Percentiles rank a stretch among this genome's conserved stretches.
These are phyloP conservation scores for Dryobota labecula DNA, from an alignment of 2,888 invertebrate genomes.

Conservation along the genomic window DNA sequence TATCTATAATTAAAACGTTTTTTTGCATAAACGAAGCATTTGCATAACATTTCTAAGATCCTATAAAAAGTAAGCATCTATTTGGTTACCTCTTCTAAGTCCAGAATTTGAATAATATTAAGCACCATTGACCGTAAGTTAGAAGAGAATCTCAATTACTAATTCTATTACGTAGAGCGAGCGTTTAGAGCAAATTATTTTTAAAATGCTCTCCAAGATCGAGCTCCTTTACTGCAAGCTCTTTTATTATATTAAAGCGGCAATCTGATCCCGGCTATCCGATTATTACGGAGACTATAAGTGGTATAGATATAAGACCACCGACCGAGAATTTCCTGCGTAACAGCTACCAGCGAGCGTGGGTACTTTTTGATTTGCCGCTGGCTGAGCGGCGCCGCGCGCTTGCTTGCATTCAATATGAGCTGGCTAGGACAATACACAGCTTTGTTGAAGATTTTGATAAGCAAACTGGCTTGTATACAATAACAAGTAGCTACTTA, in stretches of 20 bases:
- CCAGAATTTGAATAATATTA: constrained; percentile 31
- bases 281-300: constrained; percentile 62
- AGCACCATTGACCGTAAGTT: constrained; percentile 10
- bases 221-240: constrained; percentile 41
- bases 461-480: constrained; percentile 61
- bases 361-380: constrained; percentile 82
- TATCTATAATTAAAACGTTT: constrained; percentile 55
- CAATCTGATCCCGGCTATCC: constrained; percentile 54
- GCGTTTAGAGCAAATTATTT: constrained; percentile 45
- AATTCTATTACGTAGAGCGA: constrained; percentile 28
- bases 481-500: constrained; percentile 27
- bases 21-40: constrained; percentile 57
- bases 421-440: constrained; percentile 75
- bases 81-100: constrained; percentile 21
- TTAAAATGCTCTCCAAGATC: constrained; percentile 33
- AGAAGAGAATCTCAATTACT: constrained; percentile 27
- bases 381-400: constrained; percentile 72
- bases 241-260: constrained; percentile 57
- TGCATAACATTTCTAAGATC: constrained; percentile 43
- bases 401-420: constrained; percentile 85
- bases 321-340: constrained; percentile 79
- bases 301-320: constrained; percentile 78
- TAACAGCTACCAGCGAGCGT: constrained; percentile 55
- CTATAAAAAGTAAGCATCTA: constrained; percentile 47
- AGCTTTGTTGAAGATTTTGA: constrained; percentile 76